Evolutionary conservation across 2,113 vertebrate genomes (phyloP), one percentile per base, ranked within the genome.

Genomic region (Mormoops blainvillei): DNA sequence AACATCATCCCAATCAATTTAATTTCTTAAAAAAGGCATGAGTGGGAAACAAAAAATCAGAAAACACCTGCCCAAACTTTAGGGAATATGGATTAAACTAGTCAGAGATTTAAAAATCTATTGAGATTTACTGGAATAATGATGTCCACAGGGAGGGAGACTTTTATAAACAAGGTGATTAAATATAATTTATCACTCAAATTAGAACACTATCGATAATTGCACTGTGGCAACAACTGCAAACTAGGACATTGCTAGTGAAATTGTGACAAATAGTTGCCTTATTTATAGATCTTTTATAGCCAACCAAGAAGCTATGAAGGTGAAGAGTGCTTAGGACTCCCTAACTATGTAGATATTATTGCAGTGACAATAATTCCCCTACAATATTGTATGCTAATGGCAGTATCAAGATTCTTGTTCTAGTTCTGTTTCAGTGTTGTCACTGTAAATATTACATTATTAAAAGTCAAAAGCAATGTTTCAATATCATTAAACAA

Each of bases 161-260:
- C 71, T 70, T 80, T 95, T 52, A 87, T 85, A 89, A 87, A 87
- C 38, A 95, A 33, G 3, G 28, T 80, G 22, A 87, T 93, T 95
- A 86, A 20, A 45, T n/a, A 52, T 85, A 76, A 95, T 65, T 88
- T n/a, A 89, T 70, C 48, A 65, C 82, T 93, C 77, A 84, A 76
- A 56, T 20, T 45, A 58, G 20, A 20, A 80, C 50, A 87, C 19
- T 65, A 33, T 8, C 58, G 28, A 36, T 94, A 56, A 65, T 54
- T 87, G 28, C 68, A 68, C 36, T 68, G 28, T 14, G 33, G 77
- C 19, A 80, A 70, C 33, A 70, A 84, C 54, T 54, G 31, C 68
- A 85, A 87, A 88, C 19, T 20, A 87, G 28, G 81, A 50, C 19
- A 74, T 80, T 63, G 48, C 50, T 91, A 58, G 31, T 41, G 56